Base-by-base conservation (phyloP, 2,797 vertebrate genomes). In the Nannoperca australis region DNA sequence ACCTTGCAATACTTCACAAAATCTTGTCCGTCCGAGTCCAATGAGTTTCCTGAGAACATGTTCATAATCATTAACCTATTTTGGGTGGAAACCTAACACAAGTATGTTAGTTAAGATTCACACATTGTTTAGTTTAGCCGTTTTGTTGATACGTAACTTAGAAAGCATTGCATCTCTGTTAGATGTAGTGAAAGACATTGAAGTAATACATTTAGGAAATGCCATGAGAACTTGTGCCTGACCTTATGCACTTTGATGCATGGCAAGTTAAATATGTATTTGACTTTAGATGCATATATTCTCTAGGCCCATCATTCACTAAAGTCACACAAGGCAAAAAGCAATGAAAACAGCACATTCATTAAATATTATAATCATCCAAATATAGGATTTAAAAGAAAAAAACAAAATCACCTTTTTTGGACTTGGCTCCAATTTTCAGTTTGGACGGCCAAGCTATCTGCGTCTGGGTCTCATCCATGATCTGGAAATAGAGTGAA, bases 401-500 rank as follows among this genome's bases (percentile, higher is more conserved):
- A 10, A 24, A 9, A 34, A 7, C 73, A 53, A 12, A 11, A 78
- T 89, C 70, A 96, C 95, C 95, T 94, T 96, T 96, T 92, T 96
- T 96, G 68, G 95, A 96, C 85, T 96, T 96, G 47, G 95, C 95
- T 78, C 95, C 95, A 3, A 96, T 96, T 90, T 96, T 96, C 58
- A 96, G 88, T 85, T 96, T 96, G 71, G 95, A 96, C 1, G 95
- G 95, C 95, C 95, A 96, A 30, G 95, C 95, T 61, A 96, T 96
- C 85, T 96, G 95, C 3, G 95, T 96, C 82, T 95, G 93, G 59
- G 95, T 96, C 81, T 96, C 95, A 82, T 96, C 95, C 95, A 96
- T 96, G 78, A 96, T 92, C 95, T 96, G 91, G 4, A 94, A 94
- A 93, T 36, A 88, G 61, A 92, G 63, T 60, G 17, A 78, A 55